Percentiles rank a stretch among this genome's conserved stretches.
Conservation (phyloP, 1,140 invertebrate genomes). For the Agrypnia vestita region DNA sequence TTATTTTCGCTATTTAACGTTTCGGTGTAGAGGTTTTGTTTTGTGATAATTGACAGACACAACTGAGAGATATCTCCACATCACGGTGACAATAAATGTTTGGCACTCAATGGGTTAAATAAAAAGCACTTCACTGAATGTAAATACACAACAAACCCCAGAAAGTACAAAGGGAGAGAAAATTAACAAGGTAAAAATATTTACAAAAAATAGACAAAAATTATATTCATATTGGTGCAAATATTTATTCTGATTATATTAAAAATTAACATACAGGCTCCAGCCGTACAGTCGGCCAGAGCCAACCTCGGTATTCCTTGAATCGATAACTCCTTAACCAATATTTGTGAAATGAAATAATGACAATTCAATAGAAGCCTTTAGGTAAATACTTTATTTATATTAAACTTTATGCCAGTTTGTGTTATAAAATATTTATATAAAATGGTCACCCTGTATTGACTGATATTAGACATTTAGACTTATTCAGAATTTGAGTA, state of each 20-base stretch:
- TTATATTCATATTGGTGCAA: conserved; percentile 33
- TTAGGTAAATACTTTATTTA: too few species aligned
- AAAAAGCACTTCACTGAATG: conserved; percentile 26
- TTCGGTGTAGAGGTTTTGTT: background rate
- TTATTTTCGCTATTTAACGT: background rate
- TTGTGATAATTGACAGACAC: conserved; percentile 29
- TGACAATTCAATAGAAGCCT: too few species aligned
- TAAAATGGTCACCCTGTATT: conserved; percentile 42
- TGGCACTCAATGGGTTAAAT: conserved; percentile 19
- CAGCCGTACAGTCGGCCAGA: background rate
- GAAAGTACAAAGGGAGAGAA: conserved; percentile 2
- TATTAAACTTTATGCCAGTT: background rate
- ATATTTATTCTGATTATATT: conserved; percentile 32
- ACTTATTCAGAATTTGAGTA: background rate
- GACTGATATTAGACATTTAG: conserved; percentile 36
- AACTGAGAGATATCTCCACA: background rate
- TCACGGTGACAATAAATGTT: background rate
- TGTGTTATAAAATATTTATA: conserved; percentile 23
- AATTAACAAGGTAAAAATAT: conserved; percentile 13
- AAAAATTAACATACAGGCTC: conserved; percentile 1
- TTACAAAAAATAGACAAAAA: conserved; percentile 20
- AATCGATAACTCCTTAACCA: too few species aligned
- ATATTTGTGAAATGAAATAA: too few species aligned
- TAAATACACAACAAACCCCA: conserved; percentile 1
- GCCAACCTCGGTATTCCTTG: too few species aligned